phyloP scores from a whole-genome alignment of 2,113 vertebrate genomes.

The Halichoeres trimaculatus region DNA sequence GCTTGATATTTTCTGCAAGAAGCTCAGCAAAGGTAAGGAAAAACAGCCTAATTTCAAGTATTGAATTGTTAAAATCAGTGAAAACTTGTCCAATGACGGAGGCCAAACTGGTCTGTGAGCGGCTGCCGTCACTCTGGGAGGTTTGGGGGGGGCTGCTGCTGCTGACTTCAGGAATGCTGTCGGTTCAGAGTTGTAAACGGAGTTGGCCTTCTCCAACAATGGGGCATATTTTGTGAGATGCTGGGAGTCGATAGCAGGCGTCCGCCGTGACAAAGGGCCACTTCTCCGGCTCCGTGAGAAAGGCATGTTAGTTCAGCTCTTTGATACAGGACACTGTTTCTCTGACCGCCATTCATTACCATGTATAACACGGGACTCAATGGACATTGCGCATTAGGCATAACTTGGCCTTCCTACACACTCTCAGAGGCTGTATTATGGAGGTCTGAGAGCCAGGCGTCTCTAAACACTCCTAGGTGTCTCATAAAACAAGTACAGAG shows the following conservation, averaged over 20 bases:
- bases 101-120: constrained; percentile 8
- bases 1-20: no score
- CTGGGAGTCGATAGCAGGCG: constrained; percentile 79
- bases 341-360: constrained; percentile 92
- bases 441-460: constrained; percentile 42
- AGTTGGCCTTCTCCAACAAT: constrained; percentile 83
- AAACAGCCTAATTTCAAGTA: no score
- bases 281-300: constrained; percentile 88
- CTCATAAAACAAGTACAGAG: constrained; percentile 40
- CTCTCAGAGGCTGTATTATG: constrained; percentile 58
- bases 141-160: constrained; percentile 40
- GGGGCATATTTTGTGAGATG: constrained; percentile 81
- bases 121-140: constrained; percentile 26
- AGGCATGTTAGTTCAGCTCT: constrained; percentile 88
- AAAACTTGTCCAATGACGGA: no score
- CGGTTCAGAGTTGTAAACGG: constrained; percentile 74
- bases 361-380: constrained; percentile 92
- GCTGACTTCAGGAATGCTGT: constrained; percentile 76
- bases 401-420: constrained; percentile 86
- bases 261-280: constrained; percentile 79
- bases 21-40: no score
- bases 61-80: no score
- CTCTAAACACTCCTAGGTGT: constrained; percentile 67
- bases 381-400: constrained; percentile 92
- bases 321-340: constrained; percentile 88